Evolutionary conservation across 2,888 invertebrate species (phyloP).

Genomic region (Thyatira batis): DNA sequence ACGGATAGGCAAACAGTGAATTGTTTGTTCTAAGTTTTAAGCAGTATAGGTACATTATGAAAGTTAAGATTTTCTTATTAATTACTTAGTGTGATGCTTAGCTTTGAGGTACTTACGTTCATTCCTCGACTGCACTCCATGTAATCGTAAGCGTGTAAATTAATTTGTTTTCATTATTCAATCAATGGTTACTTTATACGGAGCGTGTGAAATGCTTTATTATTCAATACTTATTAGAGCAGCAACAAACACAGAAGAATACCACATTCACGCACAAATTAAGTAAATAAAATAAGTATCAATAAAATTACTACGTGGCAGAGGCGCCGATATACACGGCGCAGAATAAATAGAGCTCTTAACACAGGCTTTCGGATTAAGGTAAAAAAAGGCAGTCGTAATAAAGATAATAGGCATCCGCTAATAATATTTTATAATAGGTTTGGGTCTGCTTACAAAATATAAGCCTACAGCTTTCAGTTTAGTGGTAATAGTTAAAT

Average conservation of each 20-base stretch:
- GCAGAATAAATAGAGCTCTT: background rate
- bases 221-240: slow-evolving; percentile 8
- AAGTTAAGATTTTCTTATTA: background rate
- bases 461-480: too few relatives aligned
- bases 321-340: background rate
- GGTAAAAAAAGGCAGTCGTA: too few relatives aligned
- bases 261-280: background rate
- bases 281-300: background rate
- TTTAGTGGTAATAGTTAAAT: too few relatives aligned
- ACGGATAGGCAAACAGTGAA: too few relatives aligned
- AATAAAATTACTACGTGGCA: background rate
- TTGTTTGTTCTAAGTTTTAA: too few relatives aligned
- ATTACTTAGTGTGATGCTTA: background rate
- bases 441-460: too few relatives aligned
- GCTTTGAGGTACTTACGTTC: slow-evolving; percentile 30
- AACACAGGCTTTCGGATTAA: too few relatives aligned
- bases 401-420: too few relatives aligned
- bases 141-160: slow-evolving; percentile 50
- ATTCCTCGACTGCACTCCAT: slow-evolving; percentile 32
- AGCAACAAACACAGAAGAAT: slow-evolving; percentile 3
- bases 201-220: slow-evolving; percentile 35
- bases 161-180: slow-evolving; percentile 44
- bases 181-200: slow-evolving; percentile 40
- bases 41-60: background rate
- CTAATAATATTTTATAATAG: too few relatives aligned